Conservation (phyloP, 2,797 vertebrate genomes). For the Tenualosa thibaudeaui region DNA sequence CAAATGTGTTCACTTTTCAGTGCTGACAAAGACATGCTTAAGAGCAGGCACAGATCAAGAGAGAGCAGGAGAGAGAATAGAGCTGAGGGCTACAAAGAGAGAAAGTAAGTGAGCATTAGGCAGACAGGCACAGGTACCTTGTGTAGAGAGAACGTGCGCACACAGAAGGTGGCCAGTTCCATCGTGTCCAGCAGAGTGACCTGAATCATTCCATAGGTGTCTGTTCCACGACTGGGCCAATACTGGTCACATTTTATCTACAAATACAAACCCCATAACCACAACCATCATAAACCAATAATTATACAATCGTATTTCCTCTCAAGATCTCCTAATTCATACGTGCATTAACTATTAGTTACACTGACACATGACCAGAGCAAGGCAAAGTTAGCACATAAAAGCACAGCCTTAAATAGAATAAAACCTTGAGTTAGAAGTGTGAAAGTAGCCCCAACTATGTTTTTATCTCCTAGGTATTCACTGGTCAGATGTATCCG, state of each 20-base stretch:
- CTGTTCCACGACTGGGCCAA: slow-evolving; percentile 92
- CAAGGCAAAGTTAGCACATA: too few relatives aligned
- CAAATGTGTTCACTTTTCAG: neutral
- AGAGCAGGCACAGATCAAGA: too few relatives aligned
- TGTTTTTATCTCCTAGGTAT: too few relatives aligned
- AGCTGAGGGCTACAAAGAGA: slow-evolving; percentile 6
- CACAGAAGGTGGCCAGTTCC: slow-evolving; percentile 93
- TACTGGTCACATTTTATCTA: slow-evolving; percentile 98
- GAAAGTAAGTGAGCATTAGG: neutral
- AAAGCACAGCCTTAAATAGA: too few relatives aligned
- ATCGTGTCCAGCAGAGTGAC: slow-evolving; percentile 93
- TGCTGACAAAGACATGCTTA: neutral
- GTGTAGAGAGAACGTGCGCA: slow-evolving; percentile 91
- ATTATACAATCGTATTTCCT: too few relatives aligned
- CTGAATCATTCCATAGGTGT: slow-evolving; percentile 92
- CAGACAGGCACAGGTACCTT: slow-evolving; percentile 76
- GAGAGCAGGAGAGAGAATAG: neutral
- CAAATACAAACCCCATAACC: slow-evolving; percentile 23
- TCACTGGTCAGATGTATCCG: too few relatives aligned
- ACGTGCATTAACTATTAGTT: neutral
- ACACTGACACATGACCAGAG: neutral
- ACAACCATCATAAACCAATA: neutral
- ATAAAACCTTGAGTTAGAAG: too few relatives aligned
- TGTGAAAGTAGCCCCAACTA: too few relatives aligned
- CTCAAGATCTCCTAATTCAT: neutral